Evolutionary conservation across 1,140 invertebrate genomes (phyloP).

Genomic region (Drosophila truncata): DNA sequence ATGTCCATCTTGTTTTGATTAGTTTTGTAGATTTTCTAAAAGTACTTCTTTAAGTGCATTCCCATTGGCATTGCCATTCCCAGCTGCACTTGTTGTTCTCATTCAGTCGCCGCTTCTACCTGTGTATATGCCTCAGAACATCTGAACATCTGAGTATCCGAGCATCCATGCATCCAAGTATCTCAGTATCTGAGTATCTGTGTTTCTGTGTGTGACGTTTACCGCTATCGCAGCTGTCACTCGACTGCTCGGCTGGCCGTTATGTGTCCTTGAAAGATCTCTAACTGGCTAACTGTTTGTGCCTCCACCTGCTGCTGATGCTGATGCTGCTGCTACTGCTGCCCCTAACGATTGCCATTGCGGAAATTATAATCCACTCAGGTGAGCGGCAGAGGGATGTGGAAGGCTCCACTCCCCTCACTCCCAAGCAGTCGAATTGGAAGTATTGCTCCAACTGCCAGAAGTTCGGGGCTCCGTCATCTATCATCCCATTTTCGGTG

Average conservation of each 20-base stretch:
- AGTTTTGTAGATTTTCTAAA: not conserved
- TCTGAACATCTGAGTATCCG: slow-evolving; percentile 28
- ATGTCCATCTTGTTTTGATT: no score
- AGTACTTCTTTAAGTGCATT: slow-evolving; percentile 20
- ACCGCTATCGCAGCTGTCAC: slow-evolving; percentile 69
- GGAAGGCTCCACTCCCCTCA: not conserved
- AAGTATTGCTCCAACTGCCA: slow-evolving; percentile 31
- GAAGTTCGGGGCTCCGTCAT: slow-evolving; percentile 18
- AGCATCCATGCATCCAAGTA: slow-evolving; percentile 22
- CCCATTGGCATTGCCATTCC: slow-evolving; percentile 20
- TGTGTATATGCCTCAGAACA: slow-evolving; percentile 28
- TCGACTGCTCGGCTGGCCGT: slow-evolving; percentile 51
- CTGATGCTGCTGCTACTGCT: slow-evolving; percentile 2
- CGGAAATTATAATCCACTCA: slow-evolving; percentile 47
- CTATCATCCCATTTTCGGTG: slow-evolving; percentile 39
- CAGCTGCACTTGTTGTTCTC: slow-evolving; percentile 65
- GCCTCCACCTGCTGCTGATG: slow-evolving; percentile 27
- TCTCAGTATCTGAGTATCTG: slow-evolving; percentile 38
- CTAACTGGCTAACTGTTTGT: slow-evolving; percentile 69
- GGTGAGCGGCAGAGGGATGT: not conserved
- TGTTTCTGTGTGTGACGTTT: slow-evolving; percentile 63
- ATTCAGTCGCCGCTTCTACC: slow-evolving; percentile 23
- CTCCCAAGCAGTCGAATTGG: not conserved
- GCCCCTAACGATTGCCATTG: slow-evolving; percentile 21
- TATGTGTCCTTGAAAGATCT: slow-evolving; percentile 77